Evolutionary conservation across 2,888 invertebrate genomes (phyloP), one percentile per base, ranked within the genome.

Genomic region (Lithophane leautieri): DNA sequence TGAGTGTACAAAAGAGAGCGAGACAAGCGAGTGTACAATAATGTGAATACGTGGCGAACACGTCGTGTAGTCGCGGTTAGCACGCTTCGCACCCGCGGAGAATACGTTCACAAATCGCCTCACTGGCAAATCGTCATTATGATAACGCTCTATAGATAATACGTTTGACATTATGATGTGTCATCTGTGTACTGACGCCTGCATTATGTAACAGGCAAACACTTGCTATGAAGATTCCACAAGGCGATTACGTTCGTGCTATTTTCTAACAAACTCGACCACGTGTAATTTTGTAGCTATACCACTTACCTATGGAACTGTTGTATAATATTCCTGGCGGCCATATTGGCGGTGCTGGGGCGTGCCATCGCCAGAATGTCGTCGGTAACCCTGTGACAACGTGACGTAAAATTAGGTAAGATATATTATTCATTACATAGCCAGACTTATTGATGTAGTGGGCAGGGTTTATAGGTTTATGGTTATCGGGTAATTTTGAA

Each of bases 301-400:
- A 40, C 16, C 54, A 79, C 75, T 79, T 95, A 97, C 97, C 97
- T 97, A 92, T 98, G 97, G 93, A 99, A 98, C 93, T 98, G 98
- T 88, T 97, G 97, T 86, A 98, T 97, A 86, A 98, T 97, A 87
- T 98, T 97, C 90, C 97, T 97, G 89, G 98, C 97, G 8, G 98
- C 97, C 72, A 99, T 98, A 83, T 97, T 95, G 44, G 97, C 97
- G 58, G 98, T 97, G 92, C 98, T 98, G 76, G 98, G 98, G 34
- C 99, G 97, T 76, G 98, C 98, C 98, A 98, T 99, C 92, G 99
- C 99, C 89, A 99, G 94, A 86, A 99, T 98, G 91, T 98, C 98
- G 86, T 98, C 98, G 11, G 98, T 99, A 86, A 99, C 97, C 99
- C 99, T 98, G 95, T 14, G 67, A 83, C 73, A 82, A 84, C 60